Evolutionary conservation across 2,888 invertebrate genomes (phyloP), one percentile per base, ranked within the genome.

Genomic region (Leptothorax acervorum): DNA sequence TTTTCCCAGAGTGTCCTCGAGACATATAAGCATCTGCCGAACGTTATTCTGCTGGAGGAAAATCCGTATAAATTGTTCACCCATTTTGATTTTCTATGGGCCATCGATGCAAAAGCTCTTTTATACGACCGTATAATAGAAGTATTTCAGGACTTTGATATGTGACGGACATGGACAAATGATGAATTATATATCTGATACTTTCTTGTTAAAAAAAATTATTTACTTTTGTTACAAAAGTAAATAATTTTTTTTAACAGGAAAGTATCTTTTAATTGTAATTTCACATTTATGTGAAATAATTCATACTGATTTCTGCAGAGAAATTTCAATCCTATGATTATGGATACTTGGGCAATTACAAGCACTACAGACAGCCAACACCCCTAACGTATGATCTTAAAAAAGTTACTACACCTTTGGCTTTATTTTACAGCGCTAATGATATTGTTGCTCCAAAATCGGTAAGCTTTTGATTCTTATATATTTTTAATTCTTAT

Each of bases 51-150:
- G 53, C 95, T 96, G 89, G 96, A 96, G 89, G 93, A 96, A 86
- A 96, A 97, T 28, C 96, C 96, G 0, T 93, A 96, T 70, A 95
- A 96, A 83, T 95, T 96, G 70, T 97, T 97, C 90, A 97, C 96
- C 91, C 97, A 97, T 91, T 95, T 97, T 11, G 97, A 97, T 93
- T 97, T 97, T 91, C 90, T 97, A n/a, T 97, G 95, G 95, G 97
- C 96, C 0, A 95, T 95, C 28, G 96, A 97, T 90, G 96, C 96
- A 0, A 95, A 95, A 0, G 95, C 93, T 82, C 93, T 97, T 18
- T 95, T 97, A 3, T 97, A 96, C 90, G 87, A 94, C 1, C 95
- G 94, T 81, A 87, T 96, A 15, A 90, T 96, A 48, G 93, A 95
- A 62, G 91, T 96, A 62, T 91, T 96, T 90, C 90, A 94, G 63